phyloP scores from a whole-genome alignment of 1,140 invertebrate genomes.

The Penaeus japonicus region DNA sequence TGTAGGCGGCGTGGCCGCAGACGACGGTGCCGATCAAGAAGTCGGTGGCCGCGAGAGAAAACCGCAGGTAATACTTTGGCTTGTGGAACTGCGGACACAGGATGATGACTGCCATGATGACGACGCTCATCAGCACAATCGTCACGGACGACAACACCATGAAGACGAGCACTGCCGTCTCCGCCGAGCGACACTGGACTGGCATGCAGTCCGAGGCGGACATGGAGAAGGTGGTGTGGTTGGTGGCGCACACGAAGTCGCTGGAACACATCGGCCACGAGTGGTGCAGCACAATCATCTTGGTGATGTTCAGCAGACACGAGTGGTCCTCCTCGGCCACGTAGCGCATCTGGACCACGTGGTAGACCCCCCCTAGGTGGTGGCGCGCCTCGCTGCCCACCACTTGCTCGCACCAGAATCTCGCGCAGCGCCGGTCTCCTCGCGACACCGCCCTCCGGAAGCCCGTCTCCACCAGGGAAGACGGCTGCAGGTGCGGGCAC shows the following conservation, averaged over 20 bases:
- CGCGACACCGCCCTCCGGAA: conserved; percentile 19
- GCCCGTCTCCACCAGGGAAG: conserved; percentile 7
- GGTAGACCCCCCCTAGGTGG: conserved; percentile 26
- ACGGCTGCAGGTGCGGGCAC: conserved; percentile 14
- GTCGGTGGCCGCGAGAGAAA: conserved; percentile 50
- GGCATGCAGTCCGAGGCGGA: conserved; percentile 56
- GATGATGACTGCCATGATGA: conserved; percentile 50
- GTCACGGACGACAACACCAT: conserved; percentile 33
- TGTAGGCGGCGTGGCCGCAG: conserved; percentile 55
- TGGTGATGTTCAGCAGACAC: conserved; percentile 50
- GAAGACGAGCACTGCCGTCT: conserved; percentile 44
- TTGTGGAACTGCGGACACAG: conserved; percentile 52
- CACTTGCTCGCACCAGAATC: conserved; percentile 47
- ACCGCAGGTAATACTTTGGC: conserved; percentile 56
- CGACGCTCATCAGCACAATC: conserved; percentile 36
- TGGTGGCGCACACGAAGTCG: conserved; percentile 55
- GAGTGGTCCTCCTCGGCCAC: conserved; percentile 43
- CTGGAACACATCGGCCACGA: conserved; percentile 56
- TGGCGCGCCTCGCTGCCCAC: conserved; percentile 1
- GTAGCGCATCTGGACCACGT: conserved; percentile 34
- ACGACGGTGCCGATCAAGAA: conserved; percentile 51
- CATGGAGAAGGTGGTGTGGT: conserved; percentile 49
- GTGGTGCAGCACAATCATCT: conserved; percentile 50
- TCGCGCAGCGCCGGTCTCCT: conserved; percentile 16
- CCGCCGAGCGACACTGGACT: conserved; percentile 37